Base-by-base conservation (phyloP, 2,888 invertebrate species). In the Idaea dimidiata region DNA sequence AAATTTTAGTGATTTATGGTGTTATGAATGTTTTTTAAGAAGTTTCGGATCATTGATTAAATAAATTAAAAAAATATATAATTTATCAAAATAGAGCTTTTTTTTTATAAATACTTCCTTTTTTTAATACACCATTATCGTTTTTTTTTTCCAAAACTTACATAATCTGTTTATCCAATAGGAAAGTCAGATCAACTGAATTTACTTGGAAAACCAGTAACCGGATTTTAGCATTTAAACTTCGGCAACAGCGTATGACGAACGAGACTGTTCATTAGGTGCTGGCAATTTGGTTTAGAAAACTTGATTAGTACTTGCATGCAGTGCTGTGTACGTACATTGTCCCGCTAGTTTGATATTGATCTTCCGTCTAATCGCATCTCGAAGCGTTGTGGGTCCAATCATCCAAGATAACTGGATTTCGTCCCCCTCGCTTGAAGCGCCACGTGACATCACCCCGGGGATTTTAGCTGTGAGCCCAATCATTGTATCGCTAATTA, bases 341-440 rank as follows among this genome's bases (percentile, higher is more conserved):
- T 56, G 56, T 56, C 56, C 56, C 18, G 18, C 18, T 18, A 17
- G 56, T 65, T 68, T 66, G 71, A 69, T 74, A 74, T 74, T 72
- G 74, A 74, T 74, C 80, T 82, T 72, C 66, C 71, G 78, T 73
- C 77, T 88, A 87, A 88, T 88, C 82, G 75, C 77, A 83, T 88
- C 84, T 76, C 80, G 77, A 79, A 80, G 84, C 87, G 85, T 83
- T 84, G 86, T 83, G 84, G 77, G 81, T 75, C 83, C 87, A 86
- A 88, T 89, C 86, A 85, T 83, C 80, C 79, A 76, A 79, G 80
- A 78, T 88, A 88, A 89, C 85, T 84, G 79, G 84, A 84, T 89
- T 89, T 79, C 73, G 77, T 80, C 76, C 79, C 78, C 77, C 77
- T 43, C 43, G 43, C 43, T 43, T 43, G 75, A 78, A 80, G 81